phyloP scores from a whole-genome alignment of 2,113 vertebrate genomes.

The Chloropsis hardwickii region DNA sequence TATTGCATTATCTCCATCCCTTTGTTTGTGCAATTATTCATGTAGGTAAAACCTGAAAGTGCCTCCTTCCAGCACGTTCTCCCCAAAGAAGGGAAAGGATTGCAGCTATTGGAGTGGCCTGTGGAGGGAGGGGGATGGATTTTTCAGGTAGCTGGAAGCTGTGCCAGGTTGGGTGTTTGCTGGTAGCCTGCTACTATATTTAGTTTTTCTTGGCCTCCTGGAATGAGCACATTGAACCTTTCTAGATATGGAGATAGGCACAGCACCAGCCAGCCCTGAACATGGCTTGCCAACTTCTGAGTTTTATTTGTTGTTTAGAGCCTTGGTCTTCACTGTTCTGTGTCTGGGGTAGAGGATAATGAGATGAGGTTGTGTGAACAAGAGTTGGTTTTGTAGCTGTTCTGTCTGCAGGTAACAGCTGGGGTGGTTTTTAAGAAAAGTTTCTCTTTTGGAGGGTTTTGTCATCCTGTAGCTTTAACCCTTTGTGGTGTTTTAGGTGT shows the following conservation, averaged over 20 bases:
- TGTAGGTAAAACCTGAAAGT: not conserved
- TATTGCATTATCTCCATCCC: not conserved
- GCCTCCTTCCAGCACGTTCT: not conserved
- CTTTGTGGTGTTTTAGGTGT: not conserved
- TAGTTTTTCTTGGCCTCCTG: conserved; percentile 18
- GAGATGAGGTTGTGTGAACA: not conserved
- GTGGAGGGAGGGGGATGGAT: not conserved
- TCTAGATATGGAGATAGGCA: conserved; percentile 54
- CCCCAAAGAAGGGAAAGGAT: conserved; percentile 51
- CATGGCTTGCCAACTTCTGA: not conserved
- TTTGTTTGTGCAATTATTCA: not conserved
- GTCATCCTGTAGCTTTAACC: not conserved
- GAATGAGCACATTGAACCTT: not conserved
- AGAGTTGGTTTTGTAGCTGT: not conserved
- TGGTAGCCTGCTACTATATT: conserved; percentile 50
- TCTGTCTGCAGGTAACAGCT: not conserved
- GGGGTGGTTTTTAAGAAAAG: not conserved
- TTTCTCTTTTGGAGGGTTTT: not conserved
- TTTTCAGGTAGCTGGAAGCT: conserved; percentile 38
- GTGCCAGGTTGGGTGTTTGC: conserved; percentile 2
- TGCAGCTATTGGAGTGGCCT: not conserved
- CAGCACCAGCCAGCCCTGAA: not conserved
- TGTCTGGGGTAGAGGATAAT: not conserved
- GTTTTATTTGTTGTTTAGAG: not conserved
- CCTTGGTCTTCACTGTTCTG: not conserved